phyloP scores from a whole-genome alignment of 1,140 invertebrate genomes.

The Drosophila pachea region DNA sequence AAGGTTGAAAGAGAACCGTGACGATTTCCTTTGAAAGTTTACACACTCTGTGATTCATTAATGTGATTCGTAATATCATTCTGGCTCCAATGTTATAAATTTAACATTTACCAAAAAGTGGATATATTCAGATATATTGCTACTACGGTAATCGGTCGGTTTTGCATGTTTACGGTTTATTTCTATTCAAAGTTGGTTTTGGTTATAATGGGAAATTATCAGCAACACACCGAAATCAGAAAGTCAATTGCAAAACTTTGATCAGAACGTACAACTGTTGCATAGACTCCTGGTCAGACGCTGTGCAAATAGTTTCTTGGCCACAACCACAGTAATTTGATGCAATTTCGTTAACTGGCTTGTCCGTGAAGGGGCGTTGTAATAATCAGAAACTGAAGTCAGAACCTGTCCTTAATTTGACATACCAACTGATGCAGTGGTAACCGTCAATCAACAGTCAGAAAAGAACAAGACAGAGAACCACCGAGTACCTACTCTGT shows the following conservation, averaged over 20 bases:
- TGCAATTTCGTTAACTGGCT: conserved; percentile 43
- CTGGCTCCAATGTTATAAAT: not conserved
- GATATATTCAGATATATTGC: too few relatives aligned
- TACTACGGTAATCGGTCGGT: too few relatives aligned
- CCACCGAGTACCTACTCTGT: too few relatives aligned
- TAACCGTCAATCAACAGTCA: conserved; percentile 48
- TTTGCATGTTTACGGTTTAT: too few relatives aligned
- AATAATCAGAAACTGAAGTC: conserved; percentile 37
- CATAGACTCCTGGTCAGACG: not conserved
- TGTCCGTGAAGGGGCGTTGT: conserved; percentile 58
- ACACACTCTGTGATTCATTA: conserved; percentile 18
- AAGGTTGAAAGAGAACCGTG: conserved; percentile 37
- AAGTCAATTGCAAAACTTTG: too few relatives aligned
- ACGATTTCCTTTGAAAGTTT: conserved; percentile 19
- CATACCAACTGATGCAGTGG: conserved; percentile 48
- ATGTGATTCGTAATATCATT: conserved; percentile 6
- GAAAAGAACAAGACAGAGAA: conserved; percentile 7
- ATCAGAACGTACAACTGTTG: too few relatives aligned
- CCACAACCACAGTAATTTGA: conserved; percentile 60
- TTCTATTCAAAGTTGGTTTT: too few relatives aligned
- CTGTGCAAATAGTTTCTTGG: conserved; percentile 4
- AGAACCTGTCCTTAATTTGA: conserved; percentile 46
- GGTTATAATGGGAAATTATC: too few relatives aligned
- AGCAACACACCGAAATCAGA: too few relatives aligned
- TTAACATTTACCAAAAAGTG: too few relatives aligned